Percentiles rank a stretch among this genome's conserved stretches.
Evolutionary conservation across 2,113 vertebrate species (phyloP).

Genomic region (Apteryx mantelli): DNA sequence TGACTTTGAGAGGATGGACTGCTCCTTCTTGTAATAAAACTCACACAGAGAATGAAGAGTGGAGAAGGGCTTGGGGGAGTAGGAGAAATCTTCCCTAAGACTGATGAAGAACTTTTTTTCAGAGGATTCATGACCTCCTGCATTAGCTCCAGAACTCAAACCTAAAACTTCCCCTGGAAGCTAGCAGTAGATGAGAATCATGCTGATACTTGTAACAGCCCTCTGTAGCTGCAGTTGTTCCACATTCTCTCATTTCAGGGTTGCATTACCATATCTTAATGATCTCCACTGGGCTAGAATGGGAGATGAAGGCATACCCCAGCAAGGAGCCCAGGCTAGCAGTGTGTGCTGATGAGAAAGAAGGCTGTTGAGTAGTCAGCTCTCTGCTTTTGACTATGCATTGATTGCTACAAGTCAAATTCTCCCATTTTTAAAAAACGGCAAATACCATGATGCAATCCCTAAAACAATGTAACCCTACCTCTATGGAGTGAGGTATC

Average conservation of each 20-base stretch:
- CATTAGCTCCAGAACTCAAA: background rate
- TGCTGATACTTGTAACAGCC: background rate
- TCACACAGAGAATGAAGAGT: background rate
- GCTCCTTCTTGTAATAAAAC: background rate
- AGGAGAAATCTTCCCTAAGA: background rate
- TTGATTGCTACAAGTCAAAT: background rate
- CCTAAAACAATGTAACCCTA: background rate
- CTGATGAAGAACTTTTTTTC: background rate
- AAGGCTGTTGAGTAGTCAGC: background rate
- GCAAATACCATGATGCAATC: background rate
- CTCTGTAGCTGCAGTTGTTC: background rate
- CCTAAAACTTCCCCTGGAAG: background rate
- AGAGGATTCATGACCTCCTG: background rate
- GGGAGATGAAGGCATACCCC: rapidly evolving
- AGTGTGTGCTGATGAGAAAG: background rate
- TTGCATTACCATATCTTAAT: rapidly evolving
- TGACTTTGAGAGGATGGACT: background rate
- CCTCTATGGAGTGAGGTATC: no score
- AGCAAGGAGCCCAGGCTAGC: background rate
- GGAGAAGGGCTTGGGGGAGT: background rate
- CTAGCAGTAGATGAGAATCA: background rate
- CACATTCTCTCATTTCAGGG: rapidly evolving
- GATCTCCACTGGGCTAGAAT: background rate
- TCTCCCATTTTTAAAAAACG: rapidly evolving
- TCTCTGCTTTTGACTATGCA: background rate